Evolutionary conservation across 2,113 vertebrate species (phyloP).

Genomic region (Saguinus imperator): DNA sequence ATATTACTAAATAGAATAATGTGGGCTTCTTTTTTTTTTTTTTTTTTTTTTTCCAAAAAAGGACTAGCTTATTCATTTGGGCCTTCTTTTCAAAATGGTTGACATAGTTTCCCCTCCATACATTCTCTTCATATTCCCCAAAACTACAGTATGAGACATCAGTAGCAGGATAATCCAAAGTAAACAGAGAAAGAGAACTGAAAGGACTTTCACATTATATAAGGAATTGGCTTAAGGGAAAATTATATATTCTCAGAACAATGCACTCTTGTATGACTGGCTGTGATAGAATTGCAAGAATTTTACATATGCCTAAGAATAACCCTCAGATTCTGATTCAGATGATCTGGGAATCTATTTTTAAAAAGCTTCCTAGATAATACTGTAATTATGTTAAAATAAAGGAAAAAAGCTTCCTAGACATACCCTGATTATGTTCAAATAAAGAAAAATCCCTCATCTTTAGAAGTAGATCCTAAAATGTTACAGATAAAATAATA

Average conservation of each 20-base stretch:
- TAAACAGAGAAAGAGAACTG: not conserved
- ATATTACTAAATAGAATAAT: slow-evolving; percentile 6
- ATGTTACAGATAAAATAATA: slow-evolving; percentile 15
- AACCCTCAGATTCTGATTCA: slow-evolving; percentile 28
- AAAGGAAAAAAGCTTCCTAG: not conserved
- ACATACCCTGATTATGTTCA: not conserved
- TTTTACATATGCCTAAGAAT: slow-evolving; percentile 24
- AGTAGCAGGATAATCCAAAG: not conserved
- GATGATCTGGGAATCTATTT: not conserved
- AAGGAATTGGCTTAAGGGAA: not conserved
- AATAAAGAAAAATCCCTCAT: not conserved
- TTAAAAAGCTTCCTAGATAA: not conserved
- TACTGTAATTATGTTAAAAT: not conserved
- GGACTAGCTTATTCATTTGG: not conserved
- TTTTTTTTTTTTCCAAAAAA: not conserved
- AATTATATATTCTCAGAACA: not conserved
- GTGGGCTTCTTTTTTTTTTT: not conserved
- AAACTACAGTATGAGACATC: not conserved
- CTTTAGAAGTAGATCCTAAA: slow-evolving; percentile 22
- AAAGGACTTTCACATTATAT: not conserved
- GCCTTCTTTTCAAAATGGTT: slow-evolving; percentile 14
- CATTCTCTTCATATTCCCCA: not conserved
- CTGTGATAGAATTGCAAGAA: not conserved
- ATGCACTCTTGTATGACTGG: not conserved
- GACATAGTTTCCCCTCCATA: not conserved